Evolutionary conservation across 2,888 invertebrate genomes (phyloP).

Genomic region (Ecliptopera silaceata): DNA sequence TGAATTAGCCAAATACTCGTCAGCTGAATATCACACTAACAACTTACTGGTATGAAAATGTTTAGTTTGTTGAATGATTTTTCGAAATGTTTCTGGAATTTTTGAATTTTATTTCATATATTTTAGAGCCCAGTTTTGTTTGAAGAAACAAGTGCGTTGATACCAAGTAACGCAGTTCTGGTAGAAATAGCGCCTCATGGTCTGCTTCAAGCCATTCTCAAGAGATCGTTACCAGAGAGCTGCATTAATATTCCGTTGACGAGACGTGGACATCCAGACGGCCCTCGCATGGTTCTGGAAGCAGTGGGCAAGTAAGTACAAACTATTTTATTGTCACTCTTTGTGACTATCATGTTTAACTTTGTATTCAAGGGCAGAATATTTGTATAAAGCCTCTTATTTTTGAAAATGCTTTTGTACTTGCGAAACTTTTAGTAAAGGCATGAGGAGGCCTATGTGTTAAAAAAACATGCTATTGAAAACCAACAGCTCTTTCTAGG

Average conservation of each 20-base stretch:
- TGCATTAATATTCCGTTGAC: constrained; percentile 88
- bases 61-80: background rate
- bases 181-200: constrained; percentile 95
- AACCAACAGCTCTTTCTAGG: too few species aligned
- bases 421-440: too few species aligned
- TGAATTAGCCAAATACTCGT: constrained; percentile 75
- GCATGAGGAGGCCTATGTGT: background rate
- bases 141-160: constrained; percentile 88
- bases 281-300: constrained; percentile 77
- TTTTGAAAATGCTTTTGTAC: too few species aligned
- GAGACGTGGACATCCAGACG: constrained; percentile 85
- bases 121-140: constrained; percentile 84
- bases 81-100: background rate
- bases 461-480: too few species aligned
- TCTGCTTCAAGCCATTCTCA: constrained; percentile 86
- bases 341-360: background rate
- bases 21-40: constrained; percentile 92
- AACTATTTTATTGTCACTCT: background rate
- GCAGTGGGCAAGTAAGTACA: constrained; percentile 71
- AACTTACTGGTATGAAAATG: constrained; percentile 84
- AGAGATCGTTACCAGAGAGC: constrained; percentile 85
- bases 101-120: background rate
- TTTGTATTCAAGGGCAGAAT: too few species aligned
- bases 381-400: too few species aligned
- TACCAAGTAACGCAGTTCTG: constrained; percentile 89